These are phyloP conservation scores for Pyrocoelia pectoralis DNA, from an alignment of 2,888 invertebrate species.

Conservation along the genomic window DNA sequence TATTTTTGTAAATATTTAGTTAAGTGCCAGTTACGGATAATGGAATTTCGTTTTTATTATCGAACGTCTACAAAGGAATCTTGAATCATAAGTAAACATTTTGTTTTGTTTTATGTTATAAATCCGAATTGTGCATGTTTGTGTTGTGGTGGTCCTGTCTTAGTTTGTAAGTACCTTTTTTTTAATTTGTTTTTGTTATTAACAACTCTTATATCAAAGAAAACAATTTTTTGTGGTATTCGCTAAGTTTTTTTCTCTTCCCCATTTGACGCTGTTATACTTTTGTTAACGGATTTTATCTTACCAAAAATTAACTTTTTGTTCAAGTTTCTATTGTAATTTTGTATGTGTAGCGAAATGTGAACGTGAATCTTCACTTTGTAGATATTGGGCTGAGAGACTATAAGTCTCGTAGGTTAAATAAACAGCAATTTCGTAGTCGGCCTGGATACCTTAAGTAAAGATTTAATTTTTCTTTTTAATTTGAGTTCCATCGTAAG, in stretches of 20 bases:
- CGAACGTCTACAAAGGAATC: constrained; percentile 22
- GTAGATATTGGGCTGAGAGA: constrained; percentile 35
- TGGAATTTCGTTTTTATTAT: constrained; percentile 42
- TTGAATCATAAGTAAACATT: constrained; percentile 48
- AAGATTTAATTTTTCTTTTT: constrained; percentile 50
- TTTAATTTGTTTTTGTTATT: constrained; percentile 24
- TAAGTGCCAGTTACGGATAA: constrained; percentile 54
- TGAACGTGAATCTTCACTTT: constrained; percentile 36
- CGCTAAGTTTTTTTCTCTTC: not conserved
- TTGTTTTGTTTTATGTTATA: constrained; percentile 39
- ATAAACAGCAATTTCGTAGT: constrained; percentile 51
- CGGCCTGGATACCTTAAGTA: constrained; percentile 51
- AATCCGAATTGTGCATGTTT: constrained; percentile 44
- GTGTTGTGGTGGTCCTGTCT: constrained; percentile 54
- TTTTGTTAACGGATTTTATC: constrained; percentile 12
- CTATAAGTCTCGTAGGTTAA: constrained; percentile 37
- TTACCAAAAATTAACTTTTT: constrained; percentile 13
- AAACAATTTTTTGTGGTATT: constrained; percentile 13
- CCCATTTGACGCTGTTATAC: constrained; percentile 4
- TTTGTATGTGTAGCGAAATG: constrained; percentile 36
- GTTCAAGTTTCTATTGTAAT: constrained; percentile 33
- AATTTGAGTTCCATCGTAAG: constrained; percentile 56
- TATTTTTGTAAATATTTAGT: constrained; percentile 59
- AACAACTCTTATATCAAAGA: constrained; percentile 19
- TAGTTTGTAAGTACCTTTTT: constrained; percentile 41